Evolutionary conservation across 2,113 vertebrate species (phyloP).

Genomic region (Balaeniceps rex): DNA sequence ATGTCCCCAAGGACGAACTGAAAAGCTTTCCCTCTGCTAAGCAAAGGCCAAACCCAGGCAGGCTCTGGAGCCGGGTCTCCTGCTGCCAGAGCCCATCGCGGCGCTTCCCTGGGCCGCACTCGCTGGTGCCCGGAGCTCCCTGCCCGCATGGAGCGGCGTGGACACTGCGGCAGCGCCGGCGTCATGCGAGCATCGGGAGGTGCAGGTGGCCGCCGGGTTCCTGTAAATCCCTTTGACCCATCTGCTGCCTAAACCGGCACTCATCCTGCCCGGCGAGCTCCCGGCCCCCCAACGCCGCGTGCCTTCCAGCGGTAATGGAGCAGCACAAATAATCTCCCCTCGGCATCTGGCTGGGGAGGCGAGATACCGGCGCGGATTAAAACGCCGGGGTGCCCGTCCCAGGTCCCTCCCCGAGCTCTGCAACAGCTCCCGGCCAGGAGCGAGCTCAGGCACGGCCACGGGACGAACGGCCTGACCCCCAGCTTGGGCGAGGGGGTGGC

Average conservation of each 20-base stretch:
- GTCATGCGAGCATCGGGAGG: neutral
- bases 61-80: neutral
- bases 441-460: neutral
- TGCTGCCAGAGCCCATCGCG: neutral
- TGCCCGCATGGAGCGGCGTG: neutral
- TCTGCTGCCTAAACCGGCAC: neutral
- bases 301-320: neutral
- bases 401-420: neutral
- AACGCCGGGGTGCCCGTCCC: fast-evolving
- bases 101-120: neutral
- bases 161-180: neutral
- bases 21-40: neutral
- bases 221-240: neutral
- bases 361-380: neutral
- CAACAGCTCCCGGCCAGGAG: neutral
- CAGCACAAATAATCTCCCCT: neutral
- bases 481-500: neutral
- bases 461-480: neutral
- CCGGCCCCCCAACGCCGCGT: neutral
- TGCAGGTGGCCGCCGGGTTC: neutral
- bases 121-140: neutral
- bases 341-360: fast-evolving
- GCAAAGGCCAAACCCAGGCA: neutral
- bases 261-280: neutral
- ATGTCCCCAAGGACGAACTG: neutral